Percentiles rank a stretch among this genome's conserved stretches.
Evolutionary conservation across 2,888 invertebrate genomes (phyloP).

Genomic region (Caradrina clavipalpis): DNA sequence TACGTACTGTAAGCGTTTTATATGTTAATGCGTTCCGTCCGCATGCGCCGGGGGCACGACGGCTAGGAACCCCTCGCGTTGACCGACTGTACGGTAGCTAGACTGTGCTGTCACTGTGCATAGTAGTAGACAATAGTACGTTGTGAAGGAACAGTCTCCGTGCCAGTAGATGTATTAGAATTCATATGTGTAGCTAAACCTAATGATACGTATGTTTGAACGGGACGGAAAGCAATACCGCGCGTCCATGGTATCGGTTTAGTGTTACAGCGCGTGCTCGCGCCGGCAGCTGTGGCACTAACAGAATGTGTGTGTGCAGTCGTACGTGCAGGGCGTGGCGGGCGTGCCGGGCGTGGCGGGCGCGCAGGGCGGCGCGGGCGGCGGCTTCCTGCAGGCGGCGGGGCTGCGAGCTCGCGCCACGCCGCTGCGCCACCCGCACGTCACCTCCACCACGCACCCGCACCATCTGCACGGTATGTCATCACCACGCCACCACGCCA

Average conservation of each 20-base stretch:
- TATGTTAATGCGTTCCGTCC: background rate
- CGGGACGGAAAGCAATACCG: background rate
- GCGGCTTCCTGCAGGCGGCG: constrained; percentile 69
- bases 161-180: background rate
- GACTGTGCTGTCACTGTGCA: constrained; percentile 5
- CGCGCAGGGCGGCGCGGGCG: constrained; percentile 7
- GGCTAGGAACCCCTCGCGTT: background rate
- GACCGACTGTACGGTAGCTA: background rate
- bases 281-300: no score
- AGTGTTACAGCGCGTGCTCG: no score
- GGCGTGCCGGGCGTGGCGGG: constrained; percentile 63
- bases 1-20: background rate
- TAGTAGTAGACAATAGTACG: background rate
- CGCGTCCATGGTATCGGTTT: no score
- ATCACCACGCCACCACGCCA: no score
- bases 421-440: constrained; percentile 91
- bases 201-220: background rate
- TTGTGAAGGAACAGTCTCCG: background rate
- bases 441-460: constrained; percentile 92
- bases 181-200: background rate
- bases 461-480: constrained; percentile 90
- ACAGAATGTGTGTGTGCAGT: constrained; percentile 63
- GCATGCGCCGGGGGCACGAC: background rate
- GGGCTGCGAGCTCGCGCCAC: constrained; percentile 76
- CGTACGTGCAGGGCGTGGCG: constrained; percentile 74